Evolutionary conservation across 2,888 invertebrate species (phyloP), one percentile per base, ranked within the genome.

Genomic region (Gasteruption jaculator): DNA sequence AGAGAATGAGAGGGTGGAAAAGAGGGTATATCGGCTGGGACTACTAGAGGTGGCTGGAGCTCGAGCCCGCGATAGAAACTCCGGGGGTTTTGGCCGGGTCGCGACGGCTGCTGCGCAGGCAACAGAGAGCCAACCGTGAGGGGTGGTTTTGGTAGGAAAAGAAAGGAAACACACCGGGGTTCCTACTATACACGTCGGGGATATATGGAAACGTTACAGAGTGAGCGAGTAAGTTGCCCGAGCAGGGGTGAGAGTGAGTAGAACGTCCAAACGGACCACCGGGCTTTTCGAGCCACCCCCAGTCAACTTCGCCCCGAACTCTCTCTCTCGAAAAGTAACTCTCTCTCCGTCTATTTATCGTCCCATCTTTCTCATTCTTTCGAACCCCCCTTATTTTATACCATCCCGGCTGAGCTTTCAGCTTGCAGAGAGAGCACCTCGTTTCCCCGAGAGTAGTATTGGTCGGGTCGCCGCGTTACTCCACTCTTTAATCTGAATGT

Each of bases 21-120:
- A 22, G 31, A 30, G 11, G 35, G 22, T 6, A 36, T 34, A 24
- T 34, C 11, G 33, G 30, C 11, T 20, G 25, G 27, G n/a, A 10
- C 5, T 11, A 29, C 27, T 19, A 21, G 32, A 14, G 27, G 33
- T 21, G 43, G 11, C n/a, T 24, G 33, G 16, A 18, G 43, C 34
- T 20, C 24, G 44, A 41, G 46, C 24, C 21, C 37, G 46, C 38
- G 52, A 53, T 48, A 55, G 54, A 56, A 53, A 51, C 52, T 53
- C 59, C 49, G 54, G 58, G 59, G 57, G 58, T 56, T 60, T 60
- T 60, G 60, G 60, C 60, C 60, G 60, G 60, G 60, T 60, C 60
- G 59, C 51, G 53, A 49, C 50, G 49, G 54, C 49, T 50, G 50
- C 57, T 53, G 56, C 56, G 54, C 57, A 51, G 48, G 49, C 49